These are phyloP conservation scores for Clivina fossor DNA, from an alignment of 2,888 invertebrate species.

Conservation along the genomic window DNA sequence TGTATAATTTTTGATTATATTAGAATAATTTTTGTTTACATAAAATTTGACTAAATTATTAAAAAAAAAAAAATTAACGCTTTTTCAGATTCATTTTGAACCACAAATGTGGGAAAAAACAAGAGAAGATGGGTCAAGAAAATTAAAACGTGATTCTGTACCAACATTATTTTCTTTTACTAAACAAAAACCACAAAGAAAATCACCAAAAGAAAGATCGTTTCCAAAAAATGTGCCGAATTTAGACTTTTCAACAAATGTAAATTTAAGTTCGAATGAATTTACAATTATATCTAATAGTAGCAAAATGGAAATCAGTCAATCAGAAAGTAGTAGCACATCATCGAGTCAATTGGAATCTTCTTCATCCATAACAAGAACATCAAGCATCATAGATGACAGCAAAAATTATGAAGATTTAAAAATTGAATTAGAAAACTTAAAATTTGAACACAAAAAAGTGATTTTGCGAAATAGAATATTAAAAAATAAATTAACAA, in stretches of 20 bases:
- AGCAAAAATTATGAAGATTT: not conserved
- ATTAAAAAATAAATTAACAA: no score
- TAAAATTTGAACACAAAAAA: not conserved
- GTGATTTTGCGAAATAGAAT: not conserved
- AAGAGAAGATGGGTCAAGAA: constrained; percentile 29
- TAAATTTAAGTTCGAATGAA: not conserved
- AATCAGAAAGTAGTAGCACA: not conserved
- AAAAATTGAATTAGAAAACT: not conserved
- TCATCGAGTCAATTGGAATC: not conserved
- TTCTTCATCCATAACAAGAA: not conserved
- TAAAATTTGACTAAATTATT: no score
- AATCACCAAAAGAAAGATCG: not conserved
- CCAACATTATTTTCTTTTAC: constrained; percentile 21
- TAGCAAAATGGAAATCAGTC: not conserved
- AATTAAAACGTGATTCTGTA: constrained; percentile 24
- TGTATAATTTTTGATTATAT: no score
- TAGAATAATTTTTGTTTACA: no score
- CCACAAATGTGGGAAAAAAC: constrained; percentile 34
- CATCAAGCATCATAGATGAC: no score
- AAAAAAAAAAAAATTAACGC: not conserved
- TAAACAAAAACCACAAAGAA: not conserved
- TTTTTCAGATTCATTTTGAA: constrained; percentile 30
- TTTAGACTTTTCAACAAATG: no score
- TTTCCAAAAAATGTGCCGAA: no score
- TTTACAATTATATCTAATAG: not conserved